Evolutionary conservation across 2,113 vertebrate genomes (phyloP).

Genomic region (Columba janthina): DNA sequence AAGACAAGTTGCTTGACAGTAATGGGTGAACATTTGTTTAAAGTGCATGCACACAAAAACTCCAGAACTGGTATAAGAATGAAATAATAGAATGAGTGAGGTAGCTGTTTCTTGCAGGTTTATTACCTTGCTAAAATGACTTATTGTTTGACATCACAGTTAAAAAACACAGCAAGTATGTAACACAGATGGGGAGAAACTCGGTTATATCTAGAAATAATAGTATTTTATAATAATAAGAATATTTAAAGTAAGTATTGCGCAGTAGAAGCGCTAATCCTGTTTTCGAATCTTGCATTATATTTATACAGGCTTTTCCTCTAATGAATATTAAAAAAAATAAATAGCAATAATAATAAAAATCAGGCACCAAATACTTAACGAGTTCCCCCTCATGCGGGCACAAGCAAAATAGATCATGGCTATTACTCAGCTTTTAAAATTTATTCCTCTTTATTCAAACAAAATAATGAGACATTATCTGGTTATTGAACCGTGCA

Average conservation of each 20-base stretch:
- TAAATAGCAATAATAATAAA: background rate
- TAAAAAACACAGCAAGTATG: background rate
- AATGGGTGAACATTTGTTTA: conserved; percentile 38
- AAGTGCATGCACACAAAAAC: background rate
- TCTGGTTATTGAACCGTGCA: background rate
- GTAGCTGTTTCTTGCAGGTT: background rate
- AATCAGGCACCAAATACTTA: background rate
- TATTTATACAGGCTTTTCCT: background rate
- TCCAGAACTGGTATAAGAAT: background rate
- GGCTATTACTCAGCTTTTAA: background rate
- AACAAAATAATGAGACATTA: background rate
- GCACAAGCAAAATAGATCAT: background rate
- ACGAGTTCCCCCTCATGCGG: background rate
- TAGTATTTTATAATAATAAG: background rate
- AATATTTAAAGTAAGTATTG: background rate
- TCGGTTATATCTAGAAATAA: background rate
- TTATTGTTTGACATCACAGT: conserved; percentile 4
- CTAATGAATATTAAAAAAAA: background rate
- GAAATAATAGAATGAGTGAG: conserved; percentile 28
- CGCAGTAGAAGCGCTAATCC: background rate
- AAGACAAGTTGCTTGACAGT: conserved; percentile 23
- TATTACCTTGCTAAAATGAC: background rate
- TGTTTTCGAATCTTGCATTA: background rate
- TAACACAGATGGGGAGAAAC: background rate
- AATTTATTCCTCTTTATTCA: background rate